These are phyloP conservation scores for Penaeus japonicus DNA, from an alignment of 1,140 invertebrate species.

Conservation along the genomic window DNA sequence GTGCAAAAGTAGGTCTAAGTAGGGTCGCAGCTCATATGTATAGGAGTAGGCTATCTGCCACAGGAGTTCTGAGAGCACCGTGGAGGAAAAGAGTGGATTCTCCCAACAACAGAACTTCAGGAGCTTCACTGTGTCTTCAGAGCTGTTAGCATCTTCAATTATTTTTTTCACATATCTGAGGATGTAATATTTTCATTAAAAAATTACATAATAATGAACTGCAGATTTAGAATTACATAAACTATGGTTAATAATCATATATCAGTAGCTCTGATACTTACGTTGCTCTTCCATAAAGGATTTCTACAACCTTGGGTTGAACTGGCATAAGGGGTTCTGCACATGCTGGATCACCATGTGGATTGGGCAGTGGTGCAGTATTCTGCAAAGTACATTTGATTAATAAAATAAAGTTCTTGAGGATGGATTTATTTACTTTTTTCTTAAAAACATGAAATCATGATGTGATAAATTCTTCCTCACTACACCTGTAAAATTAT, in stretches of 20 bases:
- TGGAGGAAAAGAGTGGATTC: slow-evolving; percentile 89
- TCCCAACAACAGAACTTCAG: slow-evolving; percentile 96
- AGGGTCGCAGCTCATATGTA: slow-evolving; percentile 91
- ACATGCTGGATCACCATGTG: slow-evolving; percentile 77
- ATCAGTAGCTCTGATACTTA: slow-evolving; percentile 62
- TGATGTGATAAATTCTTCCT: not conserved
- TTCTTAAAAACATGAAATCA: not conserved
- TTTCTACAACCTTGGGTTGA: slow-evolving; percentile 78
- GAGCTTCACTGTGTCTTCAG: slow-evolving; percentile 88
- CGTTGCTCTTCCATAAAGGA: slow-evolving; percentile 82
- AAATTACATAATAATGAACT: not conserved
- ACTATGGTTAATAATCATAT: not conserved
- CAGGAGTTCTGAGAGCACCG: slow-evolving; percentile 86
- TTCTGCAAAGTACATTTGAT: slow-evolving; percentile 61
- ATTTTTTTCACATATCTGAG: slow-evolving; percentile 88
- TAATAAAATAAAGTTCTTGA: not conserved
- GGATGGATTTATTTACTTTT: not conserved
- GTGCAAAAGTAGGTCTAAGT: slow-evolving; percentile 87
- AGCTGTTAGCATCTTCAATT: slow-evolving; percentile 90
- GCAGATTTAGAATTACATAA: not conserved
- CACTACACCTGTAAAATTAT: not conserved
- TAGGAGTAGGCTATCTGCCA: slow-evolving; percentile 95
- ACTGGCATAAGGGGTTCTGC: slow-evolving; percentile 78
- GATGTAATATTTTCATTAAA: not conserved
- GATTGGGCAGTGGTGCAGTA: slow-evolving; percentile 77